Base-by-base conservation (phyloP, 2,888 invertebrate genomes). In the Euplexia lucipara region DNA sequence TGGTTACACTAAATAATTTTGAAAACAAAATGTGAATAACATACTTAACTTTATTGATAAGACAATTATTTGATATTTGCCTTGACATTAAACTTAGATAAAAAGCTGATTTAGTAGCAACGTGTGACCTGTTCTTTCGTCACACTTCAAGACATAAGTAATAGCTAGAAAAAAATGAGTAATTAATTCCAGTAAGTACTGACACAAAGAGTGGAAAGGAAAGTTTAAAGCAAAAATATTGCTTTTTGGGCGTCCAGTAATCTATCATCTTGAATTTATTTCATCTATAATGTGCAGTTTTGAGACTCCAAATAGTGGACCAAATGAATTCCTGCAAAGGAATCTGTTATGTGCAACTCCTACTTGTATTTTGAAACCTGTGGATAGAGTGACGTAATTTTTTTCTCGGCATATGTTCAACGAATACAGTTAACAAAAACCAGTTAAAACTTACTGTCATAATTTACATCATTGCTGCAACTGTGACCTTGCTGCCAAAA, bases 381-480 rank as follows among this genome's bases (percentile, higher is more conserved):
- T 65, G 18, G 18, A 37, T 57, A 10, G 32, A 76, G 39, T 77
- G 75, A 75, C 73, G 75, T 75, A 75, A 75, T 72, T 75, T 65
- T 64, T 5, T 51, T 58, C 35, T 66, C 30, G n/a, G 76, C 47
- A 44, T 49, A 41, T n/a, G 16, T 26, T 47, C 9, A 22, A 39
- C 20, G 16, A 32, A 39, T 56, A 26, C 32, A 35, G 30, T 8
- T 65, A 70, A 48, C 62, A 72, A 75, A 71, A 83, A 75, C 65
- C 60, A 65, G 70, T 65, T 82, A 73, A 48, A 81, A 90, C 91
- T 91, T 85, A 91, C 91, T 79, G 73, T 88, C 89, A 90, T 92
- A 83, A 87, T 93, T 94, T 90, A 92, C 90, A 92, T 91, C 91
- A 92, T 88, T 86, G 81, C 79, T 87, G 84, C 82, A 87, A 85